phyloP scores from a whole-genome alignment of 2,797 vertebrate species.

The Pampus argenteus region DNA sequence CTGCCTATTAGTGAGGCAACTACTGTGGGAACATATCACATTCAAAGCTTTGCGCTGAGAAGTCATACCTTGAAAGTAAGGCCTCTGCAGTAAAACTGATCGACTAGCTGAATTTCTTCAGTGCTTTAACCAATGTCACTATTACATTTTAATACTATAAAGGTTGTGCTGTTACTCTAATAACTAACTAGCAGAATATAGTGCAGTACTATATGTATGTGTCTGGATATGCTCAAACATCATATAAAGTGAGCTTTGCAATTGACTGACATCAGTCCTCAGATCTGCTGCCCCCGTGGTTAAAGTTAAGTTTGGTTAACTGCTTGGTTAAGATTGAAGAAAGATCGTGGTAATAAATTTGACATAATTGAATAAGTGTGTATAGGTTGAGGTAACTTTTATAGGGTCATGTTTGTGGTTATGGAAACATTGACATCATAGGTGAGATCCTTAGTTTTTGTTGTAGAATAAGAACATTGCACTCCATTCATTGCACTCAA shows the following conservation, averaged over 20 bases:
- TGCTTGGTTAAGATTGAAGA: too few species aligned
- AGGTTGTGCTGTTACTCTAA: too few species aligned
- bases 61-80: slow-evolving; percentile 1
- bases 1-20: slow-evolving; percentile 30
- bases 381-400: background rate
- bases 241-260: background rate
- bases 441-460: background rate
- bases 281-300: background rate
- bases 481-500: too few species aligned
- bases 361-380: background rate
- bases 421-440: background rate
- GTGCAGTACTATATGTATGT: background rate
- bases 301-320: too few species aligned
- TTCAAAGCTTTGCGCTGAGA: slow-evolving; percentile 13
- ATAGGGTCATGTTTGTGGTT: background rate
- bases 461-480: background rate
- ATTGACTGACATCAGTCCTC: slow-evolving; percentile 1
- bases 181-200: background rate
- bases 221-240: background rate
- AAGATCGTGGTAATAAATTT: background rate
- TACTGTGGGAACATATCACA: background rate
- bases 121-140: background rate
- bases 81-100: slow-evolving; percentile 4
- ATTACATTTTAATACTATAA: background rate
- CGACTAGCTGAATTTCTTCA: background rate